Evolutionary conservation across 2,888 invertebrate species (phyloP).

Genomic region (Thereva nobilitata): DNA sequence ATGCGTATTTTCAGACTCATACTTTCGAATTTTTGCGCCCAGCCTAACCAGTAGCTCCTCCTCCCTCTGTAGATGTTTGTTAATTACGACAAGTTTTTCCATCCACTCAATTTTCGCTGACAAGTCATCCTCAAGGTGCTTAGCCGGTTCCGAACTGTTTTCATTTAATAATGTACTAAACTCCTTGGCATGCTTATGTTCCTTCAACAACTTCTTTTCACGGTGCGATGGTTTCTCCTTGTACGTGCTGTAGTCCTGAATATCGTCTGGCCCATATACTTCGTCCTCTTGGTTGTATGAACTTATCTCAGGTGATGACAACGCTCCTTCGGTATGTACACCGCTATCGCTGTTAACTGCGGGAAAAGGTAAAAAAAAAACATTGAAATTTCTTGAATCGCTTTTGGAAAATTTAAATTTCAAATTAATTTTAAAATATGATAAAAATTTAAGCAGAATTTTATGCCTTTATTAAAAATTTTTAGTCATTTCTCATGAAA

Average conservation of each 20-base stretch:
- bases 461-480: too few species aligned
- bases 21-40: slow-evolving; percentile 66
- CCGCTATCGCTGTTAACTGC: slow-evolving; percentile 71
- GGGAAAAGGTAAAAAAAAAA: neutral
- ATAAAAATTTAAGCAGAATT: too few species aligned
- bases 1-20: slow-evolving; percentile 60
- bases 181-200: slow-evolving; percentile 63
- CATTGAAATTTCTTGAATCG: neutral
- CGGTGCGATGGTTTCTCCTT: slow-evolving; percentile 55
- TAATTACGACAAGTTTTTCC: slow-evolving; percentile 73
- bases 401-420: too few species aligned
- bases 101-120: slow-evolving; percentile 71
- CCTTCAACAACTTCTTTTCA: slow-evolving; percentile 62
- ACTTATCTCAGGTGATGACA: slow-evolving; percentile 55
- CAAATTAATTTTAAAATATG: too few species aligned
- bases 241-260: slow-evolving; percentile 17
- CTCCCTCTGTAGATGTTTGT: slow-evolving; percentile 73
- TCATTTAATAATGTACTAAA: slow-evolving; percentile 56
- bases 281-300: slow-evolving; percentile 39
- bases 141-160: slow-evolving; percentile 51
- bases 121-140: slow-evolving; percentile 58
- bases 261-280: slow-evolving; percentile 21
- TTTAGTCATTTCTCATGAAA: too few species aligned
- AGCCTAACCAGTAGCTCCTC: slow-evolving; percentile 73
- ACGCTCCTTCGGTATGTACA: slow-evolving; percentile 66